These are phyloP conservation scores for Sinopyrophorus schimmeli DNA, from an alignment of 2,888 invertebrate genomes.

Conservation along the genomic window DNA sequence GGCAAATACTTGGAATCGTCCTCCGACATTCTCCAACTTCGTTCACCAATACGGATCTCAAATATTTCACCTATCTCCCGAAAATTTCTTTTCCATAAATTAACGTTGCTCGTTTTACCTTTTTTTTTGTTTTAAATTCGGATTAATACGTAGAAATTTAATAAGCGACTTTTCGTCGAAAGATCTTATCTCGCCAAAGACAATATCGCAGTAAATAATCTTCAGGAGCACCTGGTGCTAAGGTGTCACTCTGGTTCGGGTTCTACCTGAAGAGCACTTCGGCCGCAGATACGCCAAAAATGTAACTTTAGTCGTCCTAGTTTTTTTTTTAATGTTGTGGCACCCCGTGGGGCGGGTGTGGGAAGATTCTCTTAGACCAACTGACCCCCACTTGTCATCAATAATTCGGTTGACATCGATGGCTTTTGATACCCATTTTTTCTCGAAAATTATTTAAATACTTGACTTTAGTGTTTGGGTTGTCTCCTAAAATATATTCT, in stretches of 20 bases:
- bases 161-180: conserved; percentile 3
- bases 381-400: conserved; percentile 54
- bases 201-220: conserved; percentile 20
- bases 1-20: conserved; percentile 46
- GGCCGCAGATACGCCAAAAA: conserved; percentile 33
- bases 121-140: background rate
- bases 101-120: too few species aligned
- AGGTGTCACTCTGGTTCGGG: conserved; percentile 18
- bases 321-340: conserved; percentile 24
- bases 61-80: conserved; percentile 18
- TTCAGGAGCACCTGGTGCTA: conserved; percentile 23
- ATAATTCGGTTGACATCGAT: conserved; percentile 54
- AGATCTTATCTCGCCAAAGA: too few species aligned
- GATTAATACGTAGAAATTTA: background rate
- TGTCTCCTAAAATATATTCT: too few species aligned
- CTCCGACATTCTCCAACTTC: conserved; percentile 30
- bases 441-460: too few species aligned
- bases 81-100: conserved; percentile 21
- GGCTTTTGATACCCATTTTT: conserved; percentile 46
- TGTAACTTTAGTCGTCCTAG: conserved; percentile 31
- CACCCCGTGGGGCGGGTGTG: conserved; percentile 48
- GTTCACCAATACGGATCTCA: conserved; percentile 14
- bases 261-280: conserved; percentile 18
- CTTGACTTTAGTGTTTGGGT: too few species aligned
- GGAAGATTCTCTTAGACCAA: conserved; percentile 42